Conservation (phyloP, 2,888 invertebrate species). For the Hirtodrosophila alboralis region DNA sequence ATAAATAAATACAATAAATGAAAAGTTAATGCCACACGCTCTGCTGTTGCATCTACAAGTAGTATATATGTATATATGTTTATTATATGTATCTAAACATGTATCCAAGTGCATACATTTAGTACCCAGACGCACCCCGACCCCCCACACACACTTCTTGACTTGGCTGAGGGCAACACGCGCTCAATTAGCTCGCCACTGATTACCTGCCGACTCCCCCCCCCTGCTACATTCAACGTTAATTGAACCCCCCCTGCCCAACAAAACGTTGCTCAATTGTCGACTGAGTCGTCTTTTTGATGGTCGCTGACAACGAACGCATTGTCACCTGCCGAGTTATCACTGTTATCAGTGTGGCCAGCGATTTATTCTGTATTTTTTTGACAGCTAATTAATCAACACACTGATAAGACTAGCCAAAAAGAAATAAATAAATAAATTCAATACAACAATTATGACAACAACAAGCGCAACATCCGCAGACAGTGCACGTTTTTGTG, state of each 20-base stretch:
- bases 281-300: constrained; percentile 5
- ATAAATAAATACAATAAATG: constrained; percentile 33
- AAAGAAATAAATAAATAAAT: constrained; percentile 9
- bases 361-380: too few relatives aligned
- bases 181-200: constrained; percentile 46
- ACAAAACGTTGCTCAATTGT: constrained; percentile 27
- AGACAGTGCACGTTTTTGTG: constrained; percentile 52
- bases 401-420: constrained; percentile 14
- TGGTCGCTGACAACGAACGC: too few relatives aligned
- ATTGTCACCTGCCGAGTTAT: constrained; percentile 61
- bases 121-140: constrained; percentile 33
- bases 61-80: neutral
- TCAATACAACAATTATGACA: too few relatives aligned
- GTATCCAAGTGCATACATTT: constrained; percentile 16
- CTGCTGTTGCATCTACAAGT: constrained; percentile 19
- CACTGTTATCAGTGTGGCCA: constrained; percentile 34
- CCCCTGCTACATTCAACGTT: constrained; percentile 16
- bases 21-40: constrained; percentile 21
- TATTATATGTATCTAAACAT: constrained; percentile 7
- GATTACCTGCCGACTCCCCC: constrained; percentile 5
- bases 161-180: constrained; percentile 24
- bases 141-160: too few relatives aligned
- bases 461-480: constrained; percentile 13
- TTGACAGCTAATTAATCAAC: constrained; percentile 62
- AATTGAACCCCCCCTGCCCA: constrained; percentile 36